Evolutionary conservation across 1,140 invertebrate genomes (phyloP).

Genomic region (Magallana gigas): DNA sequence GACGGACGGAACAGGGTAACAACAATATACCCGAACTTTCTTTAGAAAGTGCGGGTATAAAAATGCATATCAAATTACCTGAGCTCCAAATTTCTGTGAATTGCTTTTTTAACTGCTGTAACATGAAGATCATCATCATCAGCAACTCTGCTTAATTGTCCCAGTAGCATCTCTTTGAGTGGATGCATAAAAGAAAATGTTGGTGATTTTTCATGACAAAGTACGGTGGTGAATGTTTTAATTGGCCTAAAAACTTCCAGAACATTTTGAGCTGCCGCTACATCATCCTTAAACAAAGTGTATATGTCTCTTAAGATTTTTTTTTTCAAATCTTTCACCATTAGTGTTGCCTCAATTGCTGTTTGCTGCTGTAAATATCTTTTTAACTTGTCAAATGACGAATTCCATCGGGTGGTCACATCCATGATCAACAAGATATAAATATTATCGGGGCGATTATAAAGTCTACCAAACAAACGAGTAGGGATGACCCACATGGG

Average conservation of each 20-base stretch:
- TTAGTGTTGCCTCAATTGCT: constrained; percentile 35
- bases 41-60: too few relatives aligned
- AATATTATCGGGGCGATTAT: too few relatives aligned
- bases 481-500: too few relatives aligned
- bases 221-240: constrained; percentile 48
- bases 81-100: not conserved
- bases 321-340: constrained; percentile 39
- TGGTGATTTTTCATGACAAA: constrained; percentile 19
- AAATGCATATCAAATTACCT: not conserved
- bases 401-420: constrained; percentile 67
- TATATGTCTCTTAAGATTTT: constrained; percentile 29
- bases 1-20: too few relatives aligned
- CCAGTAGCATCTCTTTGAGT: constrained; percentile 39
- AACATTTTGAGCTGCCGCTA: constrained; percentile 21
- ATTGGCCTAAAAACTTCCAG: constrained; percentile 46
- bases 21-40: too few relatives aligned
- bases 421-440: constrained; percentile 66
- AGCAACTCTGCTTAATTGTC: not conserved
- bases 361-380: constrained; percentile 60
- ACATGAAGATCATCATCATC: constrained; percentile 13
- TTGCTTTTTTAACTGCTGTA: not conserved
- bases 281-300: constrained; percentile 31
- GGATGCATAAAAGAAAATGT: constrained; percentile 46
- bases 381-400: constrained; percentile 65
- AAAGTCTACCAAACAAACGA: too few relatives aligned